Evolutionary conservation across 35 echinoderm and acorn worm genomes (phyloP), one percentile per base, ranked within the genome.

Genomic region (Ptychodera flava): DNA sequence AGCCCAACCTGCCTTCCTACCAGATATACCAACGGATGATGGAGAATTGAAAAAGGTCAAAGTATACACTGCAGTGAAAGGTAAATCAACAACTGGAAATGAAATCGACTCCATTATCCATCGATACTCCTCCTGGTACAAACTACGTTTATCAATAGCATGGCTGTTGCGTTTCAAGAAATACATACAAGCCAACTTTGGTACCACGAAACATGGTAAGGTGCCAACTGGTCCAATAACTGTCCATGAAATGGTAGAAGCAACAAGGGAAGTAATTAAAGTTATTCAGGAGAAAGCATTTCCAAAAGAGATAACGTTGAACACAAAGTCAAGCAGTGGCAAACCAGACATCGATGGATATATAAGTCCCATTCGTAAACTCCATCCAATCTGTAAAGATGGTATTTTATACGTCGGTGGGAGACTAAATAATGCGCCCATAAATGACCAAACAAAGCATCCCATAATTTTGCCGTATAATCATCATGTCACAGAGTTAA

Each of bases 391-490:
- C 35, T 29, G 83, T 15, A 31, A 33, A 64, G 77, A 87, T 33
- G 92, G 88, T 28, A 37, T 93, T 1, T 35, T 87, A 0, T 35
- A 84, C 28, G 93, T 85, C 2, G 93, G 87, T 0, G 90, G 86
- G 16, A 88, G 90, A 80, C 32, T 89, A 28, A 81, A 89, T 1
- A 91, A 38, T 1, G 29, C 86, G 16, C 78, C 80, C n/a, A n/a
- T n/a, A n/a, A n/a, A n/a, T n/a, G n/a, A n/a, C n/a, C n/a, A n/a
- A n/a, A n/a, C n/a, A n/a, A n/a, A n/a, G n/a, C n/a, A n/a, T n/a
- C n/a, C n/a, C n/a, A n/a, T n/a, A n/a, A n/a, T n/a, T n/a, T n/a
- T n/a, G n/a, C n/a, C n/a, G n/a, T n/a, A n/a, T n/a, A n/a, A n/a
- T n/a, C n/a, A n/a, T n/a, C n/a, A n/a, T n/a, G n/a, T n/a, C n/a